Evolutionary conservation across 2,888 invertebrate species (phyloP), one percentile per base, ranked within the genome.

Genomic region (Drosophila silvestris): DNA sequence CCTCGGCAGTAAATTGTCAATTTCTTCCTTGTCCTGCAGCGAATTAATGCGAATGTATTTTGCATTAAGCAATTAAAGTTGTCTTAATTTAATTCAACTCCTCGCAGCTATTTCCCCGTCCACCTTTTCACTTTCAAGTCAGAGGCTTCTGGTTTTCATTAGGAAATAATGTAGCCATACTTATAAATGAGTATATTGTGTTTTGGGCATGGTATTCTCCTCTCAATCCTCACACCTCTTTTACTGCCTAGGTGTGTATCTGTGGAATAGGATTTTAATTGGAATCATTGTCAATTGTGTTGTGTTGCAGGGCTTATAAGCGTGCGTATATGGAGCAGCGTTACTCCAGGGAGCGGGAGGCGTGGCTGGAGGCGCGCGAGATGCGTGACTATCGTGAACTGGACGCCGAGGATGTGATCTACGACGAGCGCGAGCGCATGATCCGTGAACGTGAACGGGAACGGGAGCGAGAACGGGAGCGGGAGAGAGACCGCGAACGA

Each of bases 251-350:
- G 14, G 44, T 14, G 22, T 14, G 44, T 14, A 7, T 22, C 6
- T 47, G 22, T 22, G 14, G 7, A 47, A 47, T 14, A 14, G 4
- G 22, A 47, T 26, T 47, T 26, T 7, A 47, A 26, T 47, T 26
- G 14, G 16, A 26, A 26, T 47, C 47, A 16, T 47, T 26, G 16
- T 47, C 22, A 50, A 63, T 68, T 41, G 51, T 51, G 19, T n/a
- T 52, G 47, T 47, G 16, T 80, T 77, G 10, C 63, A 92, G 92
- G n/a, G 83, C 89, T 32, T 91, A 92, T 60, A 92, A 91, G n/a
- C 88, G 92, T 1, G 83, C 89, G 0, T 93, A 91, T 52, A 83
- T 93, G 59, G 93, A 93, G 37, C 86, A 83, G 0, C 91, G 92
- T 3, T 89, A 86, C 39, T 88, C 91, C 0, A 83, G 92, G 12